Conservation (phyloP, 2,113 vertebrate genomes). For the Turdus rufiventris region DNA sequence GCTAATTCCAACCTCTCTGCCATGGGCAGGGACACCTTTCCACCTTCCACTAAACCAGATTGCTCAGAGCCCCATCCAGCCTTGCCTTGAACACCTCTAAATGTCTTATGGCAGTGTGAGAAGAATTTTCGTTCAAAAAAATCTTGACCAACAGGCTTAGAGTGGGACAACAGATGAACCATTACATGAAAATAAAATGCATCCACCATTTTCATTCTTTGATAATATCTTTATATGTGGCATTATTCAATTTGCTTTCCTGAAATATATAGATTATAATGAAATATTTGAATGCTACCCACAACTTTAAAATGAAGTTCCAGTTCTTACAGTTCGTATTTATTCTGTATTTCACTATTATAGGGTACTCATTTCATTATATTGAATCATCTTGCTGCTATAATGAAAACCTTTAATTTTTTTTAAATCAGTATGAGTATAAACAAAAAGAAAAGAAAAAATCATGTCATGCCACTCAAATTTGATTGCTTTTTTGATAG, state of each 20-base stretch:
- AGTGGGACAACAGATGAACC: not conserved
- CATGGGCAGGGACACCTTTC: not conserved
- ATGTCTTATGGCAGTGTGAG: not conserved
- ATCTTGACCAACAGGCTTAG: not conserved
- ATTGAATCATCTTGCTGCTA: not conserved
- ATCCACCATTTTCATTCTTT: not conserved
- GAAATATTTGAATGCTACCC: not conserved
- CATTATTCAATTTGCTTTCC: not conserved
- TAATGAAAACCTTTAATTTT: slow-evolving; percentile 50
- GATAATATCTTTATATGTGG: not conserved
- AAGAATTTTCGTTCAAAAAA: not conserved
- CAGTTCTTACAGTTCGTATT: not conserved
- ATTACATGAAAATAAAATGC: not conserved
- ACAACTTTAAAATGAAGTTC: not conserved
- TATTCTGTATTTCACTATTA: slow-evolving; percentile 18
- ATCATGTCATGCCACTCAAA: not conserved
- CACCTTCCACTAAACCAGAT: not conserved
- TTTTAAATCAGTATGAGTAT: not conserved
- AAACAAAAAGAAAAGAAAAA: slow-evolving; percentile 32
- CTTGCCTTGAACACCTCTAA: not conserved
- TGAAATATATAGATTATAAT: not conserved
- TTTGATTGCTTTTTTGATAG: slow-evolving; percentile 46
- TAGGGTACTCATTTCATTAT: not conserved
- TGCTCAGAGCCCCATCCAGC: not conserved
- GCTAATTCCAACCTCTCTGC: not conserved